phyloP scores from a whole-genome alignment of 2,888 invertebrate species.

The Parasteatoda lunata region DNA sequence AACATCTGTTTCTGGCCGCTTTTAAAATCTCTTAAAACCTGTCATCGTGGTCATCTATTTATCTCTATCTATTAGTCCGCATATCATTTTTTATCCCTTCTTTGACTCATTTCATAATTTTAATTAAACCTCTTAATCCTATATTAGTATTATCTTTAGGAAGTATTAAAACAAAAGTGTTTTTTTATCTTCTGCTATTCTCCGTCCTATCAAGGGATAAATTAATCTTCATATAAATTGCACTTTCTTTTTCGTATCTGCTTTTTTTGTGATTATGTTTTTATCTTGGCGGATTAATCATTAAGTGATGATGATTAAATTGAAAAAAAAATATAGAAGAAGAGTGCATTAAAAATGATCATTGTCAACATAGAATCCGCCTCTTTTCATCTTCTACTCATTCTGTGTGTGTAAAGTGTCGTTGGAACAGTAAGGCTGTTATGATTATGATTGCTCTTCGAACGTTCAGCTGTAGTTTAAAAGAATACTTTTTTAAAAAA shows the following conservation, averaged over 20 bases:
- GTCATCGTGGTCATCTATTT: not conserved
- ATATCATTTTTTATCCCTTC: not conserved
- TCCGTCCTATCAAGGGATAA: not conserved
- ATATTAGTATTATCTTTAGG: conserved; percentile 1
- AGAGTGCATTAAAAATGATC: not conserved
- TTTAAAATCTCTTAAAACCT: not conserved
- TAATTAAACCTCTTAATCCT: conserved; percentile 5
- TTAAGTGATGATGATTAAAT: not conserved
- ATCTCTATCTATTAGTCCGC: not conserved
- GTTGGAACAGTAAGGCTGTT: too few species aligned
- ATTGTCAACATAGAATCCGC: not conserved
- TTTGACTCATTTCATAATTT: not conserved
- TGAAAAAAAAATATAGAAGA: not conserved
- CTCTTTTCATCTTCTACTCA: not conserved
- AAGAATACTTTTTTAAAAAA: too few species aligned
- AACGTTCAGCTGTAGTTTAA: too few species aligned
- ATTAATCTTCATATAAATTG: conserved; percentile 5
- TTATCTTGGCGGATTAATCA: not conserved
- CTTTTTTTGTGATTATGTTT: not conserved
- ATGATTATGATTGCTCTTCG: too few species aligned
- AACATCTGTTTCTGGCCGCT: not conserved
- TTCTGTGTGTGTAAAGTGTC: too few species aligned
- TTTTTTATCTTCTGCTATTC: not conserved
- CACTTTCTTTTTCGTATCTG: not conserved
- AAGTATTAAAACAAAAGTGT: not conserved